Percentiles rank a stretch among this genome's conserved stretches.
These are phyloP conservation scores for Heliconius cydno DNA, from an alignment of 2,888 invertebrate species.

Conservation along the genomic window DNA sequence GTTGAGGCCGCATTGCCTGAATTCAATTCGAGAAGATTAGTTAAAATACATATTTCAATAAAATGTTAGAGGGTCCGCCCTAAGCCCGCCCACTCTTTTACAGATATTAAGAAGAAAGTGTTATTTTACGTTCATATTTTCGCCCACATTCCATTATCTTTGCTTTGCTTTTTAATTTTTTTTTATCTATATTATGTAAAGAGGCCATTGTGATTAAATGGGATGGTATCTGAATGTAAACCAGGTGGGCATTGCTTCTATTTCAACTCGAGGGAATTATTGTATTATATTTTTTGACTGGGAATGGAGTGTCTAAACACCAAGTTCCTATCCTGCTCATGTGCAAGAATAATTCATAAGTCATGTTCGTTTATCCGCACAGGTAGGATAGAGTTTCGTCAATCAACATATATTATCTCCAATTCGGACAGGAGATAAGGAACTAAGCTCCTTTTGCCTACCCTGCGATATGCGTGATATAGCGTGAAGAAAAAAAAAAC, in stretches of 20 bases:
- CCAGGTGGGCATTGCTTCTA: not conserved
- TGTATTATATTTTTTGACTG: not conserved
- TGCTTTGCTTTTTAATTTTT: not conserved
- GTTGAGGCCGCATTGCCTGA: not conserved
- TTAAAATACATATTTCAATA: conserved; percentile 8
- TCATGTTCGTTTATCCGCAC: too few relatives aligned
- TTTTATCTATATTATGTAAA: not conserved
- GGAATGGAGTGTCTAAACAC: not conserved
- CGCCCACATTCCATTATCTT: not conserved
- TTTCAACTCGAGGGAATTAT: not conserved
- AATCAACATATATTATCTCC: too few relatives aligned
- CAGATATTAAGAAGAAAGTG: conserved; percentile 3
- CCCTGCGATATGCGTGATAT: too few relatives aligned
- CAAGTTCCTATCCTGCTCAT: too few relatives aligned
- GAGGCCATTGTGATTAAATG: not conserved
- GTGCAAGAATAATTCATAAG: too few relatives aligned
- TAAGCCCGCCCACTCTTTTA: conserved; percentile 21
- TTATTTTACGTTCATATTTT: not conserved
- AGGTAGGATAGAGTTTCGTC: too few relatives aligned
- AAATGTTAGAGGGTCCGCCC: conserved; percentile 21
- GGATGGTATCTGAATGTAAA: not conserved
- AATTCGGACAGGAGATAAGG: too few relatives aligned
- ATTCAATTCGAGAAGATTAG: conserved; percentile 6
- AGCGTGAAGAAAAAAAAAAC: too few relatives aligned
- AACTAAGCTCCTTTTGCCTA: too few relatives aligned